Percentiles rank a stretch among this genome's conserved stretches.
Evolutionary conservation across 2,797 vertebrate genomes (phyloP).

Genomic region (Simalia tracyae): DNA sequence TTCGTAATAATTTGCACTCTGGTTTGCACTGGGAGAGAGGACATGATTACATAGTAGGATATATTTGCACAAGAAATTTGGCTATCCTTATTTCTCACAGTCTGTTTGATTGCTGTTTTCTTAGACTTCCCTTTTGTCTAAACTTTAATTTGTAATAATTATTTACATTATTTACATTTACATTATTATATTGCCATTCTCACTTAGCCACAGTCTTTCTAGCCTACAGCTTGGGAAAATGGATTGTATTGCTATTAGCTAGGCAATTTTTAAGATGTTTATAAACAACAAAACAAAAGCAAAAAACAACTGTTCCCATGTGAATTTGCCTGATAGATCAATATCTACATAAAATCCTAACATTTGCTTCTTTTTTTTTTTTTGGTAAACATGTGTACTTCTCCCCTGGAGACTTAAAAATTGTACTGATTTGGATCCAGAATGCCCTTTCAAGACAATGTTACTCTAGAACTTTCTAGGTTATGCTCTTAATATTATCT

Average conservation of each 20-base stretch:
- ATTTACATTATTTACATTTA: no score
- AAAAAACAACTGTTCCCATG: background rate
- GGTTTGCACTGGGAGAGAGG: background rate
- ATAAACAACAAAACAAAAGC: background rate
- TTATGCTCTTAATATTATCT: background rate
- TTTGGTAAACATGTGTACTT: background rate
- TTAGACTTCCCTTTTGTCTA: background rate
- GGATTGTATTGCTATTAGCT: background rate
- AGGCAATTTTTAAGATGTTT: background rate
- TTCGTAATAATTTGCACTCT: background rate
- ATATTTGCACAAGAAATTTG: background rate
- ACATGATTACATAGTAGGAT: background rate
- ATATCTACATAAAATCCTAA: background rate
- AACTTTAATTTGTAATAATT: background rate
- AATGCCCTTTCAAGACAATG: background rate
- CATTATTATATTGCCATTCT: no score
- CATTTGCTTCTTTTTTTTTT: background rate
- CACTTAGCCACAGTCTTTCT: no score
- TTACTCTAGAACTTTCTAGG: background rate
- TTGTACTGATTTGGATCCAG: background rate
- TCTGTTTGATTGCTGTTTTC: background rate
- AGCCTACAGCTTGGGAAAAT: background rate
- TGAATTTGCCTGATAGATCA: background rate
- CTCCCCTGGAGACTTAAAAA: background rate
- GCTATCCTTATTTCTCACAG: no score